Conservation (phyloP, 2,113 vertebrate species). For the Argyrosomus japonicus region DNA sequence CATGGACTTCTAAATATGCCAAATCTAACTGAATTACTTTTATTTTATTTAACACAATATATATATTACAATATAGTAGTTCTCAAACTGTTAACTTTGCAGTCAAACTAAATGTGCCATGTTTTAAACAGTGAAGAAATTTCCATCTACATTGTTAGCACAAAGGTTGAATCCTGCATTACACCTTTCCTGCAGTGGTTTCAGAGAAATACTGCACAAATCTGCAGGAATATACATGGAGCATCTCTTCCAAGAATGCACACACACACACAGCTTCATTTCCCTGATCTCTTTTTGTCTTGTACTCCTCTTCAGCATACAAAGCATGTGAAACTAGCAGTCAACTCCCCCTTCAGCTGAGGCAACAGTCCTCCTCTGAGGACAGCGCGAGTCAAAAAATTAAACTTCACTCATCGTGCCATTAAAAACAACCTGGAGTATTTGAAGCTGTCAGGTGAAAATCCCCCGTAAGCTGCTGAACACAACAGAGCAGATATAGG, state of each 20-base stretch:
- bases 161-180: slow-evolving; percentile 15
- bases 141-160: background rate
- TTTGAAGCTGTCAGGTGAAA: slow-evolving; percentile 74
- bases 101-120: slow-evolving; percentile 10
- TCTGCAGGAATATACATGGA: slow-evolving; percentile 19
- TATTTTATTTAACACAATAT: background rate
- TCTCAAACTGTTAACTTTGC: background rate
- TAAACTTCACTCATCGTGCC: slow-evolving; percentile 67
- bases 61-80: background rate
- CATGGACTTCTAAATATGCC: background rate
- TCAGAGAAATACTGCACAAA: slow-evolving; percentile 12
- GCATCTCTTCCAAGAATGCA: slow-evolving; percentile 10
- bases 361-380: slow-evolving; percentile 45
- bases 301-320: slow-evolving; percentile 38
- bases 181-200: background rate
- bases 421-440: slow-evolving; percentile 65
- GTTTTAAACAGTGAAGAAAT: background rate
- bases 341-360: slow-evolving; percentile 59
- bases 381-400: slow-evolving; percentile 59
- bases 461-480: slow-evolving; percentile 54
- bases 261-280: slow-evolving; percentile 10
- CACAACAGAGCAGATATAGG: slow-evolving; percentile 72
- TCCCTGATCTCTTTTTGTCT: slow-evolving; percentile 34
- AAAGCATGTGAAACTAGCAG: slow-evolving; percentile 58
- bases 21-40: background rate